A percentile compares a stretch with the other conserved stretches of the same genome.
phyloP scores from a whole-genome alignment of 2,113 vertebrate genomes.

The Cavia porcellus region DNA sequence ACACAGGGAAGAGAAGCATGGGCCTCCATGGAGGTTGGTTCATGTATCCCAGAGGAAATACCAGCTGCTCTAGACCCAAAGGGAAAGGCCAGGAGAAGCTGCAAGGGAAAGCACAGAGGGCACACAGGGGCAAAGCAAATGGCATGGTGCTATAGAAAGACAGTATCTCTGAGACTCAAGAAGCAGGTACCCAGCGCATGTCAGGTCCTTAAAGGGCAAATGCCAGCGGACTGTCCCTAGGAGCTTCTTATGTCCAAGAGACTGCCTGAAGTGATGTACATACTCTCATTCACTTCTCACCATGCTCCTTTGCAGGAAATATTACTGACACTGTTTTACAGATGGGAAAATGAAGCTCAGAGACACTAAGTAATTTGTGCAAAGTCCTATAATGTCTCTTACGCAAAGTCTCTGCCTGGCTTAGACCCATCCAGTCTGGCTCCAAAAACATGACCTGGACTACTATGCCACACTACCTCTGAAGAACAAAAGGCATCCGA shows the following conservation, averaged over 20 bases:
- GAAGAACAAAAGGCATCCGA: background rate
- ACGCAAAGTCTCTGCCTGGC: background rate
- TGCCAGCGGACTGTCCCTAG: background rate
- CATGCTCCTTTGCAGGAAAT: background rate
- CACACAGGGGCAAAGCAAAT: background rate
- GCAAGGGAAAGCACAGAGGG: background rate
- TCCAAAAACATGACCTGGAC: background rate
- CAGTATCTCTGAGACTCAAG: background rate
- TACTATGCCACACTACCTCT: background rate
- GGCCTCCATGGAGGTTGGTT: background rate
- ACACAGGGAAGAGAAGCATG: background rate
- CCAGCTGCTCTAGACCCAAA: background rate
- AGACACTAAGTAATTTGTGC: background rate
- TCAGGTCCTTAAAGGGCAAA: background rate
- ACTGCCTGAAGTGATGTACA: background rate
- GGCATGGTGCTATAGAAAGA: rapidly evolving
- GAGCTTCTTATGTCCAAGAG: background rate
- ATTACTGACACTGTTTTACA: background rate
- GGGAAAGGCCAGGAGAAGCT: background rate
- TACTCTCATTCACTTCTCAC: background rate
- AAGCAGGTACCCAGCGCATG: background rate
- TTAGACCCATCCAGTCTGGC: background rate
- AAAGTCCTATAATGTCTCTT: background rate
- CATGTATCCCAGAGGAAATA: background rate
- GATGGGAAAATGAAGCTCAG: conserved; percentile 16